These are phyloP conservation scores for Eretmochelys imbricata DNA, from an alignment of 2,113 vertebrate species.

Conservation along the genomic window DNA sequence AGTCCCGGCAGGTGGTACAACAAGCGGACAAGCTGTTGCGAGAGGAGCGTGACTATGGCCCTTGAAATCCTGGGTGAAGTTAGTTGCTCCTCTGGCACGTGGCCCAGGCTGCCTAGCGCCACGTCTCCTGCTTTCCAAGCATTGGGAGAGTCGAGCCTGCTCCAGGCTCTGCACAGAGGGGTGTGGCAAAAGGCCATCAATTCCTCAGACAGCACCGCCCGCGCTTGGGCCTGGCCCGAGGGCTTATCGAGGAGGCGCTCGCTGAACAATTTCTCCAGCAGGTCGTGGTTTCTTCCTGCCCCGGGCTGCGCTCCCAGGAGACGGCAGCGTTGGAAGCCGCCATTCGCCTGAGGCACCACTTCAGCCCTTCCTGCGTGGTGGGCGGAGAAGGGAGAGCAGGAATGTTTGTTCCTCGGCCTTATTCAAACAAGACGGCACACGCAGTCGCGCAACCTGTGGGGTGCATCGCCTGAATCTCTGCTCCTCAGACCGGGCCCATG, in stretches of 20 bases:
- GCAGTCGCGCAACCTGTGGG: background rate
- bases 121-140: background rate
- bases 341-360: background rate
- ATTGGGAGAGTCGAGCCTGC: rapidly evolving
- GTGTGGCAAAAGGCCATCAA: background rate
- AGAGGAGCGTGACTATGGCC: too few species aligned
- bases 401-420: background rate
- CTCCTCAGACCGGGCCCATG: rapidly evolving
- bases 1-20: background rate
- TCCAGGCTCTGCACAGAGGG: background rate
- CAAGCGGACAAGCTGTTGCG: background rate
- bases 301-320: background rate
- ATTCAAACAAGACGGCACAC: background rate
- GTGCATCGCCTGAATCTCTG: background rate
- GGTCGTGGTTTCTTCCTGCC: rapidly evolving
- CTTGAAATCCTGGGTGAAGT: background rate
- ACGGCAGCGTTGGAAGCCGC: background rate
- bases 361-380: rapidly evolving
- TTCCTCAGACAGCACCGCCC: background rate
- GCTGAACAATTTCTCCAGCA: background rate
- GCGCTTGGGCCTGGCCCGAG: background rate
- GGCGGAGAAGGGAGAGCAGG: background rate
- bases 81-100: too few species aligned
- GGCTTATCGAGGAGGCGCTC: background rate
- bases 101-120: background rate